Evolutionary conservation across 2,113 vertebrate species (phyloP), one percentile per base, ranked within the genome.

Genomic region (Platysternon megacephalum): DNA sequence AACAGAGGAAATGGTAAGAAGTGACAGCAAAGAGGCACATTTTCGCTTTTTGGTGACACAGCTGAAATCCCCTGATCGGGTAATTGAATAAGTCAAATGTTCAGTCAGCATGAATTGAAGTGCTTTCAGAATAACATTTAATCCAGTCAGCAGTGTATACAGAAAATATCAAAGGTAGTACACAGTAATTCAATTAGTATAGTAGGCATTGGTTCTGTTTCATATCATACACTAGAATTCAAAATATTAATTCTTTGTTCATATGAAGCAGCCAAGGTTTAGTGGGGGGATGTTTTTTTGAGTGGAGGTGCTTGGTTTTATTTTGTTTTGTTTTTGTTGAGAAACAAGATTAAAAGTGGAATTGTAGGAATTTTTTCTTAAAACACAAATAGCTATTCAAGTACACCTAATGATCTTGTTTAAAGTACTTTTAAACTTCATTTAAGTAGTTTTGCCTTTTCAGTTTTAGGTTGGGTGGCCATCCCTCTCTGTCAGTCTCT

Each of bases 181-280:
- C 44, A 91, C 49, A 81, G 79, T 95, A 88, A 96, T 93, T 96
- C 94, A 85, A 76, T 84, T 80, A 93, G 80, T 58, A 65, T 35
- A 89, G 58, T 46, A 48, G 56, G 14, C 12, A 91, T 87, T 93
- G 42, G 42, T 88, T 93, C 52, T 21, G 5, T 61, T 85, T 95
- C 39, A 56, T n/a, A 79, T 80, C 44, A 55, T 55, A 61, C 49
- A 72, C 28, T 55, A 39, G 61, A 46, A 46, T 88, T 84, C 42
- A 56, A 90, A 78, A 49, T 83, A 82, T 79, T 65, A 97, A 39
- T 53, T 87, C 24, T 91, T 94, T 90, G 52, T 61, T 26, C 48
- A 24, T 46, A 68, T 52, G 65, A 55, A 56, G 72, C 29, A 92
- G 29, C 49, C 84, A 74, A 46, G 88, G 49, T 35, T 79, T 46